phyloP scores from a whole-genome alignment of 2,113 vertebrate species.

The rat (Rattus norvegicus) region DNA sequence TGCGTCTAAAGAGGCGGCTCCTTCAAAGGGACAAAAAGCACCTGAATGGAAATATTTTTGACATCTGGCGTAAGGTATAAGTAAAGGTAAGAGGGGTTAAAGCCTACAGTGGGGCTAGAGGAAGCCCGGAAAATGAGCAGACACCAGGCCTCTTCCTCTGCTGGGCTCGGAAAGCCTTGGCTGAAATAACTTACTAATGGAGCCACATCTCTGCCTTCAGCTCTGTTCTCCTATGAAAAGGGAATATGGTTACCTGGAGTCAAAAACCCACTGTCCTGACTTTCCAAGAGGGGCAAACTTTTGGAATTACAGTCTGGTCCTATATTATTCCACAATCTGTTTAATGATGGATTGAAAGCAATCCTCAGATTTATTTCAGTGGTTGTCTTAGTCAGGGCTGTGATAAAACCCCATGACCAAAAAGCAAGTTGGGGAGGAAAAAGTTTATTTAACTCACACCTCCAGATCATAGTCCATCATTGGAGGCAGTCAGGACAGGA shows the following conservation, averaged over 20 bases:
- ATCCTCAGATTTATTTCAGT: slow-evolving; percentile 15
- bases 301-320: not conserved
- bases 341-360: not conserved
- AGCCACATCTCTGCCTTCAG: not conserved
- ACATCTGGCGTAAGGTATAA: not conserved
- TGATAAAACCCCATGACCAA: too few relatives aligned
- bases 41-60: not conserved
- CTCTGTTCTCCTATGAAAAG: not conserved
- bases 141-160: not conserved
- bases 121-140: not conserved
- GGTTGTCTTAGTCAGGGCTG: too few relatives aligned
- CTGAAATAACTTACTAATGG: not conserved
- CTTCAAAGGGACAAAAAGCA: not conserved
- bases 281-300: not conserved
- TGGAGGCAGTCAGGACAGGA: too few relatives aligned
- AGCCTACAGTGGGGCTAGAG: not conserved
- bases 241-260: not conserved
- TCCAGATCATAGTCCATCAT: too few relatives aligned
- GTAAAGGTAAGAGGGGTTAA: not conserved
- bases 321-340: not conserved
- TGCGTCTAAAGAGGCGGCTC: not conserved
- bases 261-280: not conserved
- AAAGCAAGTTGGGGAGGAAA: too few relatives aligned
- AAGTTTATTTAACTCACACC: too few relatives aligned
- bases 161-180: not conserved